Evolutionary conservation across 2,113 vertebrate species (phyloP).

Genomic region (Mesembrinibis cayennensis): DNA sequence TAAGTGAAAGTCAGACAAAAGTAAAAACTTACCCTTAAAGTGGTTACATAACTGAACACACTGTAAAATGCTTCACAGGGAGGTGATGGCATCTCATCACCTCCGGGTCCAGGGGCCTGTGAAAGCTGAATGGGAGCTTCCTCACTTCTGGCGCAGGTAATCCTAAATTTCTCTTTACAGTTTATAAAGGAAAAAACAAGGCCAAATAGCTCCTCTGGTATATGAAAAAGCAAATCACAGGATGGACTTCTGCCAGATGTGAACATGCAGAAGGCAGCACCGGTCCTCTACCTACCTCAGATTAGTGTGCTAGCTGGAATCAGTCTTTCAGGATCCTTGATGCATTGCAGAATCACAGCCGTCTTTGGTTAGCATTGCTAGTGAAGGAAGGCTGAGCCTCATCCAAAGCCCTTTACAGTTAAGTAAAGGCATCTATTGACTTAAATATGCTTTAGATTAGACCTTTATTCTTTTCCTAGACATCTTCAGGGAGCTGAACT

Average conservation of each 20-base stretch:
- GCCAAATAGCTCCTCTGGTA: neutral
- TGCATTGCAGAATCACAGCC: neutral
- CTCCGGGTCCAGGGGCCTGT: neutral
- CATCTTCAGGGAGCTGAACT: neutral
- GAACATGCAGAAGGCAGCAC: neutral
- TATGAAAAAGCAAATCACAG: neutral
- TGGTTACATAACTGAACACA: neutral
- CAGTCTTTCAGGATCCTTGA: neutral
- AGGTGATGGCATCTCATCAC: neutral
- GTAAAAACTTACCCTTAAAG: neutral
- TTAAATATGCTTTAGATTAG: neutral
- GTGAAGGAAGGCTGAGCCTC: neutral
- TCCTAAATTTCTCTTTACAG: neutral
- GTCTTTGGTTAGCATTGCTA: neutral
- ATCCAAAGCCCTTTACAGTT: neutral
- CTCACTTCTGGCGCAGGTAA: neutral
- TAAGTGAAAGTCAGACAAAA: neutral
- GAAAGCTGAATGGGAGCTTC: neutral
- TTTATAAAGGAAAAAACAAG: neutral
- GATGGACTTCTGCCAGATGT: neutral
- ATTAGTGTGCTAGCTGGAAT: neutral
- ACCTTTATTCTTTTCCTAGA: neutral
- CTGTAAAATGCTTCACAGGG: neutral
- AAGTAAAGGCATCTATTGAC: neutral
- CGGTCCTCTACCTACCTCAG: neutral